These are phyloP conservation scores for Vanessa atalanta DNA, from an alignment of 1,140 invertebrate genomes.

Conservation along the genomic window DNA sequence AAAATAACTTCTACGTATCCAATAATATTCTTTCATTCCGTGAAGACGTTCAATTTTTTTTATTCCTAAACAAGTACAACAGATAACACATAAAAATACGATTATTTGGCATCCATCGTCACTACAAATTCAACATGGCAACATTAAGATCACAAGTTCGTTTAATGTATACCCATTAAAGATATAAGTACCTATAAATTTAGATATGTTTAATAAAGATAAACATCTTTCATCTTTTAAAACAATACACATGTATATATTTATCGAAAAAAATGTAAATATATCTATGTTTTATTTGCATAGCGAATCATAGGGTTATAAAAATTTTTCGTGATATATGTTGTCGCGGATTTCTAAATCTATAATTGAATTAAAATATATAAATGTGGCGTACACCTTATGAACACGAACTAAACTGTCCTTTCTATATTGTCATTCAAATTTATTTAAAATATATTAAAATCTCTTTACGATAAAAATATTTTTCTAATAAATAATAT, in stretches of 20 bases:
- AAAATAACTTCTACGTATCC: neutral
- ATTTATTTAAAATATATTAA: no score
- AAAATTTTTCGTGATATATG: no score
- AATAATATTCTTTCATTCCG: neutral
- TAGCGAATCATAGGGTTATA: no score
- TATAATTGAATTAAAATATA: no score
- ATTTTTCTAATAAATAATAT: no score
- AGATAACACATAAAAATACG: constrained; percentile 28
- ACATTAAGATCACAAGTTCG: constrained; percentile 35
- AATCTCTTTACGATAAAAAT: no score
- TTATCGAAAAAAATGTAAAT: neutral
- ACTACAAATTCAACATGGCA: constrained; percentile 36
- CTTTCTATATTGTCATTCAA: no score
- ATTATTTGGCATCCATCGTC: constrained; percentile 39
- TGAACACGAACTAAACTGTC: no score
- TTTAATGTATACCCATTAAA: constrained; percentile 14
- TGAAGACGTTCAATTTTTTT: neutral
- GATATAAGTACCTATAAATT: constrained; percentile 7
- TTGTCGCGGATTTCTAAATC: no score
- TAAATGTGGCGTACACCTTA: no score
- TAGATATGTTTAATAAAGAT: constrained; percentile 3
- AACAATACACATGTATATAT: neutral
- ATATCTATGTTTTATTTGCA: no score
- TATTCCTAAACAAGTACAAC: constrained; percentile 21
- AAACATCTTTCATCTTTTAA: neutral